phyloP scores from a whole-genome alignment of 1,140 invertebrate species.

The Drosophila busckii region DNA sequence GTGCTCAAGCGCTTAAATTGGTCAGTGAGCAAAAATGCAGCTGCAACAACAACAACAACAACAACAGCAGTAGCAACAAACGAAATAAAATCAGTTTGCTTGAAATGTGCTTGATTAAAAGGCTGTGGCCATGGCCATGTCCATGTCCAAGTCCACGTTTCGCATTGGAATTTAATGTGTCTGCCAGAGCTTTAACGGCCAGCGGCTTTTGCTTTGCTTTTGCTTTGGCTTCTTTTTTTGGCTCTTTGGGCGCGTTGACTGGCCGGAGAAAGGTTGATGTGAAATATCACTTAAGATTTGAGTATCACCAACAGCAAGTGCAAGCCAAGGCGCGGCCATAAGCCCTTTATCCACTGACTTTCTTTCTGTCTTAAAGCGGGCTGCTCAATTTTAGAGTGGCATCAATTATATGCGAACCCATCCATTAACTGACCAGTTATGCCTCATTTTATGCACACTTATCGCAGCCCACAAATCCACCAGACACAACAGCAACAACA shows the following conservation, averaged over 20 bases:
- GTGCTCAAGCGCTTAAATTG: slow-evolving; percentile 75
- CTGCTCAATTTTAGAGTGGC: slow-evolving; percentile 67
- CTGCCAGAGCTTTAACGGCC: background rate
- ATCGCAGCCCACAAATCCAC: slow-evolving; percentile 60
- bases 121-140: slow-evolving; percentile 43
- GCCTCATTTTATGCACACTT: slow-evolving; percentile 69
- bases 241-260: no score
- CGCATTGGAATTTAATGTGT: slow-evolving; percentile 28
- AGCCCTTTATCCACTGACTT: slow-evolving; percentile 59
- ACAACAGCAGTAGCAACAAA: slow-evolving; percentile 12
- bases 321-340: background rate
- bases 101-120: slow-evolving; percentile 74
- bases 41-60: slow-evolving; percentile 27
- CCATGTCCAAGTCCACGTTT: background rate
- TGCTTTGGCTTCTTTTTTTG: slow-evolving; percentile 47
- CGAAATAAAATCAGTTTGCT: slow-evolving; percentile 67
- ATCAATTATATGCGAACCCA: slow-evolving; percentile 72
- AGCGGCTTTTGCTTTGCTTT: slow-evolving; percentile 13
- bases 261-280: slow-evolving; percentile 65
- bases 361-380: slow-evolving; percentile 35
- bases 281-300: slow-evolving; percentile 66
- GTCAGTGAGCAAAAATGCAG: slow-evolving; percentile 71
- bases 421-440: slow-evolving; percentile 71
- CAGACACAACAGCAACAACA: slow-evolving; percentile 1
- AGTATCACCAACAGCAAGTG: slow-evolving; percentile 38